Conservation (phyloP, 1,140 invertebrate species). For the Drosophila seguyi region DNA sequence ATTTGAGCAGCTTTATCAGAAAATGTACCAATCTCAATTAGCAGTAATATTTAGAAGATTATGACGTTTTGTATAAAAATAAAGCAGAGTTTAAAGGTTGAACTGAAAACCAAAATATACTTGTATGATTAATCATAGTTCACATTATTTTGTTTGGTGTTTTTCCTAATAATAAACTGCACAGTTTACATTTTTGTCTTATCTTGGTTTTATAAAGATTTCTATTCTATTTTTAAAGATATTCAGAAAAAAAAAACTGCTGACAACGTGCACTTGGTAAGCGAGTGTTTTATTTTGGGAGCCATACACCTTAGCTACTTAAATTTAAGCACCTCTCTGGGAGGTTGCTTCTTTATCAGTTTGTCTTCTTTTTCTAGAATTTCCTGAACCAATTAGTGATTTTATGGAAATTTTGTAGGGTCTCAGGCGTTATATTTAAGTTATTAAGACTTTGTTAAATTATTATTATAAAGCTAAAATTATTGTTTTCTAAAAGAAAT, state of each 20-base stretch:
- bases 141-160: neutral
- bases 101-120: neutral
- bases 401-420: neutral
- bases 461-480: too few species aligned
- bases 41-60: neutral
- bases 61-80: neutral
- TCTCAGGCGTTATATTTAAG: neutral
- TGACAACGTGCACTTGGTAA: neutral
- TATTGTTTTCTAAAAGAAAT: too few species aligned
- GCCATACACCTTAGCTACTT: neutral
- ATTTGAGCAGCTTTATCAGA: constrained; percentile 42
- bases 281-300: constrained; percentile 11
- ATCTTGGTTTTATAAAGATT: neutral
- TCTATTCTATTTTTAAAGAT: neutral
- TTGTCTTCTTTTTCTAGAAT: neutral
- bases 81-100: neutral
- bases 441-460: neutral
- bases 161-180: neutral
- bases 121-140: constrained; percentile 5
- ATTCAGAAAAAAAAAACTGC: neutral
- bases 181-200: neutral
- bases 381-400: neutral
- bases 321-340: neutral
- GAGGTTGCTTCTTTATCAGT: neutral
- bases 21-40: constrained; percentile 26